Evolutionary conservation across 2,797 vertebrate species (phyloP), one percentile per base, ranked within the genome.

Genomic region (Crocidura indochinensis): DNA sequence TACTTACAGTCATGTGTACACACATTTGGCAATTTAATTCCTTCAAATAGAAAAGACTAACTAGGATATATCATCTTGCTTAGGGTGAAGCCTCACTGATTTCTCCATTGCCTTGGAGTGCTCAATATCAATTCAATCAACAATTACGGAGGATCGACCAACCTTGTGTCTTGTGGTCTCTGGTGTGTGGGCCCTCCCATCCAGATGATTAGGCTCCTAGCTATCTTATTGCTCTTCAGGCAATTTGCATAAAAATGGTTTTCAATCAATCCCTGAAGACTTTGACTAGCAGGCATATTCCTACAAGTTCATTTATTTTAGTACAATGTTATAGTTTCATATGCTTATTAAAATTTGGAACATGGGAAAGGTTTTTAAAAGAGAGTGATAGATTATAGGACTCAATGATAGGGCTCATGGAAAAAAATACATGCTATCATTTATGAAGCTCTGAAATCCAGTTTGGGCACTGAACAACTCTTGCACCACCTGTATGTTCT

Each of bases 261-360:
- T 27, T 81, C 24, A 27, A 6, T 69, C 19, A 10, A 2, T 69
- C 89, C 11, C 10, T 74, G 19, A 31, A 47, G 38, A 56, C 12
- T 49, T 15, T 24, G n/a, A 53, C 65, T 62, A 24, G 8, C 20
- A 44, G 1, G 15, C 20, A 0, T 74, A 19, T 81, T 67, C 22
- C 17, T 78, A 84, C 65, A 74, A 67, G 53, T 29, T 49, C 47
- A 29, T 73, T 80, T 60, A 26, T 29, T 46, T 19, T 19, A 69
- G 10, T 17, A 47, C 2, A 26, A n/a, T 82, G 78, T 92, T 71
- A 62, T 92, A 87, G 27, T 56, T 88, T 3, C 19, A 12, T 10
- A 11, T 27, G 29, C 2, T 19, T 77, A 56, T n/a, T 88, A 20
- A 93, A 91, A 76, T 14, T 8, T 78, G 26, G 26, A 62, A 92